Conservation (phyloP, 2,113 vertebrate species). For the Rhinichthys klamathensis region DNA sequence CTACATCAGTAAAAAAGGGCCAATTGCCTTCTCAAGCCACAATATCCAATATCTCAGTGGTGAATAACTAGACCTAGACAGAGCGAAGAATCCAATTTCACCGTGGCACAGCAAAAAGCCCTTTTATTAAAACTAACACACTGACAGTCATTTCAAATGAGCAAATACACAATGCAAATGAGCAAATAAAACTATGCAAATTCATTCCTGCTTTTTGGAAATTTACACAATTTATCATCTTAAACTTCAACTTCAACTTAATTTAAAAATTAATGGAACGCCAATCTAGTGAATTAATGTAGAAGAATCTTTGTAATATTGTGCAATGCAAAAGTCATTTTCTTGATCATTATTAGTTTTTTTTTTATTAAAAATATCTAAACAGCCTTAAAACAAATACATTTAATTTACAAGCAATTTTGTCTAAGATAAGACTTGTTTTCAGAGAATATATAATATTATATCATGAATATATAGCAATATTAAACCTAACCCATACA, state of each 20-base stretch:
- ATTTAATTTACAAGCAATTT: neutral
- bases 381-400: neutral
- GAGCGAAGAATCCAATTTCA: slow-evolving; percentile 44
- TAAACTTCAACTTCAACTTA: neutral
- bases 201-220: slow-evolving; percentile 13
- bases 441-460: neutral
- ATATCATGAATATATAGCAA: neutral
- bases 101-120: neutral
- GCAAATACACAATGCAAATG: slow-evolving; percentile 8
- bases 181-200: slow-evolving; percentile 22
- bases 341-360: neutral
- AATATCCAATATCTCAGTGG: slow-evolving; percentile 48
- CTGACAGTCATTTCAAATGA: slow-evolving; percentile 14
- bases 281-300: slow-evolving; percentile 16
- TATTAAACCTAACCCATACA: neutral
- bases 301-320: slow-evolving; percentile 8
- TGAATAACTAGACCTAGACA: slow-evolving; percentile 35
- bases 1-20: slow-evolving; percentile 41
- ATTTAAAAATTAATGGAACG: neutral
- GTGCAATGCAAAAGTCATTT: neutral
- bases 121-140: slow-evolving; percentile 29
- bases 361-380: neutral
- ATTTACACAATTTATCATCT: neutral
- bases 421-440: neutral
- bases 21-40: slow-evolving; percentile 9